These are phyloP conservation scores for Porites australiensis DNA, from an alignment of 64 coral and sea anemone species.

Conservation along the genomic window DNA sequence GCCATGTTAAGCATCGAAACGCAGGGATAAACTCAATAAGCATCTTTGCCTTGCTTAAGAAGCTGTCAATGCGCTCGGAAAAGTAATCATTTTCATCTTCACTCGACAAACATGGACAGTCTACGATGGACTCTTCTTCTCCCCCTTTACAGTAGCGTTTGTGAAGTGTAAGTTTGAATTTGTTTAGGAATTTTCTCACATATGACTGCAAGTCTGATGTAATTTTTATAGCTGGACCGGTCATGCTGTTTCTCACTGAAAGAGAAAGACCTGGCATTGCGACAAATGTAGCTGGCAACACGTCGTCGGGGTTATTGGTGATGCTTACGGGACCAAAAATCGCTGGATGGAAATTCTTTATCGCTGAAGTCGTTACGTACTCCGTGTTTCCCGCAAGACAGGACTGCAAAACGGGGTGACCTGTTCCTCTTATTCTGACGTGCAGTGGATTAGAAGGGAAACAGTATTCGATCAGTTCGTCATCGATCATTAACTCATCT, in stretches of 20 bases:
- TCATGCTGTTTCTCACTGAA: background rate
- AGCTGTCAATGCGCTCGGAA: background rate
- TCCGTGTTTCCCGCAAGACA: too few relatives aligned
- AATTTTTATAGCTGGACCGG: background rate
- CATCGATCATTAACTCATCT: constrained; percentile 40
- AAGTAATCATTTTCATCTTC: too few relatives aligned
- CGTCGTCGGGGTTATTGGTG: too few relatives aligned
- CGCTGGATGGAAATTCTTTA: background rate
- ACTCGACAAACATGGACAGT: too few relatives aligned
- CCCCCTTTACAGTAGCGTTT: too few relatives aligned
- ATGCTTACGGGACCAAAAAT: background rate
- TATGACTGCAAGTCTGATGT: too few relatives aligned
- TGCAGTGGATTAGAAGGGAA: constrained; percentile 24
- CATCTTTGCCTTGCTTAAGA: too few relatives aligned
- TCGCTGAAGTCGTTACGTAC: too few relatives aligned
- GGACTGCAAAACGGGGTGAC: too few relatives aligned
- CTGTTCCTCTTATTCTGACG: background rate
- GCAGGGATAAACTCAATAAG: constrained; percentile 51
- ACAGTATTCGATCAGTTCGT: constrained; percentile 18
- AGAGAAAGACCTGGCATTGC: constrained; percentile 1
- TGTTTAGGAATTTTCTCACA: too few relatives aligned
- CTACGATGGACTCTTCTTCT: too few relatives aligned
- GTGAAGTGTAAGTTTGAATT: too few relatives aligned
- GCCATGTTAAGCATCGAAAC: constrained; percentile 38
- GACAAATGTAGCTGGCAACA: constrained; percentile 1